Evolutionary conservation across 2,113 vertebrate genomes (phyloP), one percentile per base, ranked within the genome.

Genomic region (Telmatochromis sp.): DNA sequence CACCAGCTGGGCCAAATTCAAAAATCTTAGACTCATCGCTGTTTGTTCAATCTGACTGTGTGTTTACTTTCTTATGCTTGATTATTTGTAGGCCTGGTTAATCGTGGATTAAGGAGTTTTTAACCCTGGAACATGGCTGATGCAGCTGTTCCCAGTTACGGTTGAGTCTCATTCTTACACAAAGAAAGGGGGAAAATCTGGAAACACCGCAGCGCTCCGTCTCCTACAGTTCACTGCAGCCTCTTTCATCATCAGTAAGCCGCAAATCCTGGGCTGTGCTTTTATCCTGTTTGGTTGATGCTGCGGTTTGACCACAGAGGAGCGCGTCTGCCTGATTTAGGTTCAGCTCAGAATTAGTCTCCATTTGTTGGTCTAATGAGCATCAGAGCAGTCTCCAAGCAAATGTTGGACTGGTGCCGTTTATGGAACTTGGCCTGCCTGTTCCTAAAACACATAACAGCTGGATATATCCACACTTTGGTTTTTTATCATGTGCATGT

Each of bases 301-400:
- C 33, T 40, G 63, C 7, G 1, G 63, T 5, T 21, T 42, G 35
- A 68, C 63, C 19, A 21, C 35, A 68, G 63, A 23, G 35, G 37
- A 68, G n/a, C 7, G 4, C 0, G 35, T 40, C 10, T 35, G 17
- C 0, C 58, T 9, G 6, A 6, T 15, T 71, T 14, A 23, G 35
- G 7, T 28, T 47, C 21, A 47, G 68, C 21, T 73, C 6, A 26
- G 14, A 28, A 10, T 45, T 28, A 47, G 40, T 17, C 40, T 7
- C 14, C 9, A 14, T 73, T 3, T 73, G 21, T 45, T 73, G 4
- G 8, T 73, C 65, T 73, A 15, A 73, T 42, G n/a, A 23, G 21
- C 5, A 23, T 71, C 0, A 42, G 13, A 68, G 19, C 19, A 40
- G 11, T 68, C 19, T 65, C 9, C 1, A n/a, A 68, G 19, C 33